Conservation (phyloP, 2,797 vertebrate genomes). For the Bradypodion pumilum region DNA sequence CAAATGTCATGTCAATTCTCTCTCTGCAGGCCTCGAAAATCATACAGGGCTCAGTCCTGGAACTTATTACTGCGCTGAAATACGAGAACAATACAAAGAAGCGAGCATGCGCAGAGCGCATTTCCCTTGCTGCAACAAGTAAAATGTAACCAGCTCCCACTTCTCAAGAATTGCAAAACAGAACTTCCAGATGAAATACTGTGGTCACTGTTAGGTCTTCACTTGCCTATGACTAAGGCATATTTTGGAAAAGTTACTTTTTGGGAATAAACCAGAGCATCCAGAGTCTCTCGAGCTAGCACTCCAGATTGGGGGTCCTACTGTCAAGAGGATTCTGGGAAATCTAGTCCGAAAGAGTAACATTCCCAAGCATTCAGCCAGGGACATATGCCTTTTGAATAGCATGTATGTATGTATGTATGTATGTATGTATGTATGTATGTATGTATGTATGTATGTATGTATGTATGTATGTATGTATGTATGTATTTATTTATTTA, state of each 20-base stretch:
- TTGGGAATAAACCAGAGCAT: background rate
- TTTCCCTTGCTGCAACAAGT: background rate
- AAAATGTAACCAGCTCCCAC: background rate
- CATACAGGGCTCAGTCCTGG: too few species aligned
- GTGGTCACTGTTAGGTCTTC: background rate
- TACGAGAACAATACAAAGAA: background rate
- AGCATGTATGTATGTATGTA: too few species aligned
- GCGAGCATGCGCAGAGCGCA: background rate
- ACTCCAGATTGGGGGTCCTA: too few species aligned
- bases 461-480: too few species aligned
- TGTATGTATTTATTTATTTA: too few species aligned
- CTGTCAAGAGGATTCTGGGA: background rate
- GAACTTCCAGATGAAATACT: background rate
- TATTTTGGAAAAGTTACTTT: background rate
- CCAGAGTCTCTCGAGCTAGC: background rate
- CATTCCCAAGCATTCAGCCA: background rate
- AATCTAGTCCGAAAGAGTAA: background rate
- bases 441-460: too few species aligned
- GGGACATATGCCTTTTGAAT: background rate
- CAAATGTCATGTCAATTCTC: fast-evolving
- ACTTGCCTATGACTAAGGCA: too few species aligned
- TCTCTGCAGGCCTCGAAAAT: too few species aligned
- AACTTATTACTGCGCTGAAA: background rate
- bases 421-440: too few species aligned
- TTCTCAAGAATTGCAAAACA: background rate